These are phyloP conservation scores for Ctenosaura bakeri DNA, from an alignment of 2,797 vertebrate genomes.

Conservation along the genomic window DNA sequence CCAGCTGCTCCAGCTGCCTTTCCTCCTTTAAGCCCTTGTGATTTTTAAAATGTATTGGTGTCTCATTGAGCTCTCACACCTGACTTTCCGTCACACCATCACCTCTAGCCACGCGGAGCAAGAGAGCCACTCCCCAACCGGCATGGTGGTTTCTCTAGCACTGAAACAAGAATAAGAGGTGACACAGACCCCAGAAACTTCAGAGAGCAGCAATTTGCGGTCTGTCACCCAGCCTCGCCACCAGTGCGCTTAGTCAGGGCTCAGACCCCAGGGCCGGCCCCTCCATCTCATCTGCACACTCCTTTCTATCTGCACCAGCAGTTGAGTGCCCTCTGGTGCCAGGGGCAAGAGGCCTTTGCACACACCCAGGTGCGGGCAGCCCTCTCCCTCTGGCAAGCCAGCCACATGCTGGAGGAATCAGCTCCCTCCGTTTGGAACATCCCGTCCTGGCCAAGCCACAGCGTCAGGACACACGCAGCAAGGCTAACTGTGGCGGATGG, in stretches of 20 bases:
- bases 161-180: constrained; percentile 56
- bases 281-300: background rate
- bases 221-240: background rate
- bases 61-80: constrained; percentile 53
- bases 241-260: background rate
- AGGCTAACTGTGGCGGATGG: too few species aligned
- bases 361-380: background rate
- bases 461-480: too few species aligned
- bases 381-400: background rate
- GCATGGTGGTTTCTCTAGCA: constrained; percentile 56
- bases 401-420: background rate
- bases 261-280: background rate
- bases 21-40: constrained; percentile 62
- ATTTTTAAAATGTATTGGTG: constrained; percentile 58
- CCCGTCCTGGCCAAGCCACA: too few species aligned
- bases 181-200: constrained; percentile 51
- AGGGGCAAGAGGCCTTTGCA: background rate
- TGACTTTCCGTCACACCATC: too few species aligned
- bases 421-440: background rate
- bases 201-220: background rate
- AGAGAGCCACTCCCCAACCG: too few species aligned
- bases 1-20: constrained; percentile 53
- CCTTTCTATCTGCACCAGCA: background rate
- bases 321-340: too few species aligned
- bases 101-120: constrained; percentile 3